Percentiles rank a stretch among this genome's conserved stretches.
Conservation (phyloP, 2,888 invertebrate genomes). For the Coleophora deauratella region DNA sequence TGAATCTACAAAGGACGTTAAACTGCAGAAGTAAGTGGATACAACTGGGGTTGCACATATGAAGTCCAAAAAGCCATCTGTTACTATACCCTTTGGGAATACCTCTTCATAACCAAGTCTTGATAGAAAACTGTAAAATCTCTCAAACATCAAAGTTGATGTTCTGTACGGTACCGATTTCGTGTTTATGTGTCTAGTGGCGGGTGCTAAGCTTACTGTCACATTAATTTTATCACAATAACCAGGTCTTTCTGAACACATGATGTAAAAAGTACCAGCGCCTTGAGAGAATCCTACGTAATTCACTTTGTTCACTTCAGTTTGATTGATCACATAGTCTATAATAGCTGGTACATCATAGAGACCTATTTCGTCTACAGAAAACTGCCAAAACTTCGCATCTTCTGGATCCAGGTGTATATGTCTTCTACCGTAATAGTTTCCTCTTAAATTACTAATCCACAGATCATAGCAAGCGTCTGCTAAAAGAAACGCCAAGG, state of each 20-base stretch:
- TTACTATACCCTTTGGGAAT: slow-evolving; percentile 33
- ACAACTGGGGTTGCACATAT: slow-evolving; percentile 34
- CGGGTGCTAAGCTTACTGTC: slow-evolving; percentile 78
- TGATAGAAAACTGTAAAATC: slow-evolving; percentile 23
- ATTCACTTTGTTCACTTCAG: slow-evolving; percentile 33
- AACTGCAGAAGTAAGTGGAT: slow-evolving; percentile 29
- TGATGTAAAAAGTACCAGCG: slow-evolving; percentile 76
- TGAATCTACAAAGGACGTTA: slow-evolving; percentile 28
- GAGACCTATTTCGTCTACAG: slow-evolving; percentile 83
- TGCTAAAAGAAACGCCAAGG: slow-evolving; percentile 14
- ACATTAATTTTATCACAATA: slow-evolving; percentile 77
- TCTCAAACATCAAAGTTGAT: slow-evolving; percentile 16
- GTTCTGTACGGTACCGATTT: slow-evolving; percentile 29
- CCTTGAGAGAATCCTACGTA: slow-evolving; percentile 86
- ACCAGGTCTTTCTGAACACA: slow-evolving; percentile 76
- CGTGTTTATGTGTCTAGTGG: slow-evolving; percentile 60
- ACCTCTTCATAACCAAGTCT: slow-evolving; percentile 32
- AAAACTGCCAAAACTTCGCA: slow-evolving; percentile 72
- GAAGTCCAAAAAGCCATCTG: slow-evolving; percentile 36
- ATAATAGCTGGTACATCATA: slow-evolving; percentile 81
- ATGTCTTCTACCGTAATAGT: slow-evolving; percentile 62
- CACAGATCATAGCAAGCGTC: slow-evolving; percentile 17
- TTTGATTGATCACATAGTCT: slow-evolving; percentile 39
- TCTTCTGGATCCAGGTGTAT: slow-evolving; percentile 34
- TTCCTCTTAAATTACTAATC: slow-evolving; percentile 17